A percentile compares a stretch with the other conserved stretches of the same genome.
phyloP scores from a whole-genome alignment of 2,888 invertebrate species.

The Cepaea hortensis region DNA sequence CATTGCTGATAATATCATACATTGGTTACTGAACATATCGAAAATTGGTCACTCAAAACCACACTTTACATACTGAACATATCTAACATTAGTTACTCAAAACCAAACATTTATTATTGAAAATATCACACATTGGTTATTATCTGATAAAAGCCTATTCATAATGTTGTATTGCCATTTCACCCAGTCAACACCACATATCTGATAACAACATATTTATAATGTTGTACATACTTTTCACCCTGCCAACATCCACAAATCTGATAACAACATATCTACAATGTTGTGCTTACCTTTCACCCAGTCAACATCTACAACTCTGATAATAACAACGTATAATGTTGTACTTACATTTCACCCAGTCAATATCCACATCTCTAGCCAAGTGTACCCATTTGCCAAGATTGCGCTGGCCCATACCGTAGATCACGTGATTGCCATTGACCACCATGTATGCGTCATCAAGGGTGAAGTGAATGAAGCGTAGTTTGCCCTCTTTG shows the following conservation, averaged over 20 bases:
- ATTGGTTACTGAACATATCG: too few relatives aligned
- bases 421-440: slow-evolving; percentile 87
- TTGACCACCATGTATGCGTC: slow-evolving; percentile 85
- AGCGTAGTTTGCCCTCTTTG: slow-evolving; percentile 83
- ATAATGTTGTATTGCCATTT: too few relatives aligned
- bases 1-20: too few relatives aligned
- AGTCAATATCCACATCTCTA: slow-evolving; percentile 91
- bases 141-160: too few relatives aligned
- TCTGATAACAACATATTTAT: not conserved
- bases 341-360: slow-evolving; percentile 86
- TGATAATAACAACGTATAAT: not conserved
- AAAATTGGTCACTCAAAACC: too few relatives aligned
- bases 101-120: too few relatives aligned
- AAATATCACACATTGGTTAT: too few relatives aligned
- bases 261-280: not conserved
- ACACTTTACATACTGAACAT: too few relatives aligned
- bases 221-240: slow-evolving; percentile 83
- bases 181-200: too few relatives aligned
- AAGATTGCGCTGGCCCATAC: slow-evolving; percentile 80
- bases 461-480: slow-evolving; percentile 88
- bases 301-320: slow-evolving; percentile 83
- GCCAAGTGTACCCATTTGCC: slow-evolving; percentile 86
- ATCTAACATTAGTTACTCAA: too few relatives aligned
- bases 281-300: slow-evolving; percentile 84
- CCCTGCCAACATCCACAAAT: slow-evolving; percentile 84